Evolutionary conservation across 2,888 invertebrate species (phyloP).

Genomic region (Acronicta psi): DNA sequence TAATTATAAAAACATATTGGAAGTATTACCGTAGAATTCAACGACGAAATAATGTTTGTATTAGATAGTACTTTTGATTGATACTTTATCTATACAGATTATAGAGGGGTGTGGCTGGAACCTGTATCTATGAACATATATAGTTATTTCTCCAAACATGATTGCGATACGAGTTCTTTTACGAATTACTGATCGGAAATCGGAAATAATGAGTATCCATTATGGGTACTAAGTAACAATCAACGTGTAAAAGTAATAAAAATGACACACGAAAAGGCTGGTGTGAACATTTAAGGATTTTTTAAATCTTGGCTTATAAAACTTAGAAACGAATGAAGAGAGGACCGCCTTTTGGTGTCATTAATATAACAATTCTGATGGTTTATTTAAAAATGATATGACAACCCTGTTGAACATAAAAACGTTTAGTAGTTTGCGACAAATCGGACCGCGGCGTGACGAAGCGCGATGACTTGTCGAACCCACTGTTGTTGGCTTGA

Average conservation of each 20-base stretch:
- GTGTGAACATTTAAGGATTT: too few relatives aligned
- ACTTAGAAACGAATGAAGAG: too few relatives aligned
- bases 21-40: neutral
- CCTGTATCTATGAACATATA: too few relatives aligned
- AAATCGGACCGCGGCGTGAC: constrained; percentile 67
- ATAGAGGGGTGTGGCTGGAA: neutral
- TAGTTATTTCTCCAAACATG: too few relatives aligned
- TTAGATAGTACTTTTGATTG: neutral
- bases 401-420: constrained; percentile 30
- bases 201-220: neutral
- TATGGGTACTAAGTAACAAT: neutral
- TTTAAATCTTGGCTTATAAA: too few relatives aligned
- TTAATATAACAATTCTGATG: constrained; percentile 4
- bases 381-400: constrained; percentile 30
- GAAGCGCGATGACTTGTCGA: constrained; percentile 73
- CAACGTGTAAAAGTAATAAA: too few relatives aligned
- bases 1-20: constrained; percentile 1
- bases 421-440: constrained; percentile 62
- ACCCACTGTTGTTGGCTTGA: constrained; percentile 64
- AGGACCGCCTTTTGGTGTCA: constrained; percentile 4
- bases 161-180: neutral
- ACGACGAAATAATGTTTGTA: neutral
- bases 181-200: neutral
- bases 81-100: neutral
- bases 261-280: too few relatives aligned